Evolutionary conservation across 2,113 vertebrate species (phyloP), one percentile per base, ranked within the genome.

Genomic region (Onychostoma macrolepis): DNA sequence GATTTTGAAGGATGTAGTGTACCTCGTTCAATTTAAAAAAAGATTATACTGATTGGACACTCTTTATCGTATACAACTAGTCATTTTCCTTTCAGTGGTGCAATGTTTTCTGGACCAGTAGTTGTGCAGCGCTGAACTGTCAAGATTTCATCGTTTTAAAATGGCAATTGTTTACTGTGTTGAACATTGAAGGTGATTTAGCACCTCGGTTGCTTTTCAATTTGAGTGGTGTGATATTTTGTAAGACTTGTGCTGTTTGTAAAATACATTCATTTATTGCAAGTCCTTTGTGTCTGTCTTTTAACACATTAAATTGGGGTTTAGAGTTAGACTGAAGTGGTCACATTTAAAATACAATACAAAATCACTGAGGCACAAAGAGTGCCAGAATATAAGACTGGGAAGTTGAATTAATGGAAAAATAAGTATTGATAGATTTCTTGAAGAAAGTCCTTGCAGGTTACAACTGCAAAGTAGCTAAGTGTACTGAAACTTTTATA

Each of bases 191-290:
- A 28, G 61, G 33, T 71, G 80, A 83, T 69, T 69, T 33, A 48
- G 71, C 43, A 48, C 21, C 33, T 69, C 43, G 9, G 45, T 83
- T 65, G 36, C 36, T 43, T 45, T 81, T 28, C 63, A 71, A 1
- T 50, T 56, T 74, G 69, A 84, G 69, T 84, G 69, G 26, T 24
- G 58, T 80, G 80, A 28, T 48, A 26, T 69, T 84, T 84, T 71
- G 30, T 71, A 84, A 72, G 28, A 26, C 36, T 75, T 76, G 53
- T 75, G 21, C 79, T 53, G 26, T 77, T 76, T 53, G 80, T 76
- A 83, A 77, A 87, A 87, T 87, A 83, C 79, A 87, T 38, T 87
- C 41, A 77, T 61, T 48, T 67, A 36, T 28, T 75, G 41, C 43
- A 38, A 50, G 71, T 76, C 5, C 6, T 30, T 33, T 30, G 48